Evolutionary conservation across 2,888 invertebrate species (phyloP).

Genomic region (Meta bourneti): DNA sequence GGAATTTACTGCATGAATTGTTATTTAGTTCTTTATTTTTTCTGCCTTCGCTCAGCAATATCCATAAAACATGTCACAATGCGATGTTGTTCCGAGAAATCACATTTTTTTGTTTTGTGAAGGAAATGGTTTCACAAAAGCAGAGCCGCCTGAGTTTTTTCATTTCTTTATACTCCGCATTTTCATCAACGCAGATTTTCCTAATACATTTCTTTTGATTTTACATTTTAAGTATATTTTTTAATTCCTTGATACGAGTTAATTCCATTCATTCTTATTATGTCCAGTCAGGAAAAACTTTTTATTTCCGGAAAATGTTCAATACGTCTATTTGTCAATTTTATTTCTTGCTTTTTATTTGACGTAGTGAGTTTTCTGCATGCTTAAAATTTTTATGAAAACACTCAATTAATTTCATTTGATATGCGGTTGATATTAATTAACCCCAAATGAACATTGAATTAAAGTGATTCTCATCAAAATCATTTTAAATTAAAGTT

Average conservation of each 20-base stretch:
- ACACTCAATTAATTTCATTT: no score
- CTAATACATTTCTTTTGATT: neutral
- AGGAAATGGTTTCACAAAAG: neutral
- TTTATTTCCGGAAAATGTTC: neutral
- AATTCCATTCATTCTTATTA: neutral
- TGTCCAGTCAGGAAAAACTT: neutral
- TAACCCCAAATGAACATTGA: no score
- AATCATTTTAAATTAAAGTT: no score
- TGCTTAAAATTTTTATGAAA: no score
- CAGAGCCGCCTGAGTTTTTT: neutral
- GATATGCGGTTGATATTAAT: no score
- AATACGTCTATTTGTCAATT: neutral
- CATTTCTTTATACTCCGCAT: neutral
- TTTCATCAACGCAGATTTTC: neutral
- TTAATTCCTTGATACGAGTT: neutral
- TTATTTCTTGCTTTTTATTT: neutral
- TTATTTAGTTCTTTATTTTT: conserved; percentile 4
- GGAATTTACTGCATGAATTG: neutral
- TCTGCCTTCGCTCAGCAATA: conserved; percentile 12
- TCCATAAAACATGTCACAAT: conserved; percentile 29
- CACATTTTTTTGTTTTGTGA: neutral
- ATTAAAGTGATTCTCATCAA: no score
- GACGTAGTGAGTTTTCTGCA: no score
- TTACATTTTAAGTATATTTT: neutral
- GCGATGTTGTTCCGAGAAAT: neutral